Conservation (phyloP, 2,113 vertebrate genomes). For the Oryzias woworae region DNA sequence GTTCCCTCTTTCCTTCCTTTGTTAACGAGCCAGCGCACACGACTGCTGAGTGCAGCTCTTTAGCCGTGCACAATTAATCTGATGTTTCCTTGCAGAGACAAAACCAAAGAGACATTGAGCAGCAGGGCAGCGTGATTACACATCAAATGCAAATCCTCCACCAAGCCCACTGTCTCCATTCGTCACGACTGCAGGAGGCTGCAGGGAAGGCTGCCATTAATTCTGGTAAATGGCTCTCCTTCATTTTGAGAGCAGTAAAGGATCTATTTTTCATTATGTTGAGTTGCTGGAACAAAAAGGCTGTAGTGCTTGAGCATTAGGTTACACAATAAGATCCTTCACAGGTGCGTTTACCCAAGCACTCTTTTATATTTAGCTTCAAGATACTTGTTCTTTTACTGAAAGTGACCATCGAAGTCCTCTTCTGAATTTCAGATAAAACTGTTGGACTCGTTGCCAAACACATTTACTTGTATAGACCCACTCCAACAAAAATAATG, state of each 20-base stretch:
- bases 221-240: constrained; percentile 37
- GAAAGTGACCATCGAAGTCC: not conserved
- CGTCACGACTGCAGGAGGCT: constrained; percentile 35
- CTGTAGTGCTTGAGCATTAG: not conserved
- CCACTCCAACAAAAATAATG: too few relatives aligned
- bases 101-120: constrained; percentile 60
- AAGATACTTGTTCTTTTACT: constrained; percentile 1
- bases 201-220: constrained; percentile 27
- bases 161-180: constrained; percentile 21
- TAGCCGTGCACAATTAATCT: constrained; percentile 74
- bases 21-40: constrained; percentile 68
- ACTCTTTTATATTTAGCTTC: constrained; percentile 6
- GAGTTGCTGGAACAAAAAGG: constrained; percentile 31
- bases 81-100: constrained; percentile 64
- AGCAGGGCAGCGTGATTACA: constrained; percentile 58
- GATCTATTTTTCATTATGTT: constrained; percentile 28
- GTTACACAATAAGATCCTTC: constrained; percentile 20
- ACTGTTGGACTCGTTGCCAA: too few relatives aligned
- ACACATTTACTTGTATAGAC: not conserved
- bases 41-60: constrained; percentile 69
- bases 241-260: constrained; percentile 40
- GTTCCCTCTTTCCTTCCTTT: constrained; percentile 36
- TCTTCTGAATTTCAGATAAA: not conserved
- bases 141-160: constrained; percentile 53
- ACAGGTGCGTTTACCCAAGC: constrained; percentile 2